Evolutionary conservation across 1,140 invertebrate genomes (phyloP), one percentile per base, ranked within the genome.

Genomic region (Hetaerina americana): DNA sequence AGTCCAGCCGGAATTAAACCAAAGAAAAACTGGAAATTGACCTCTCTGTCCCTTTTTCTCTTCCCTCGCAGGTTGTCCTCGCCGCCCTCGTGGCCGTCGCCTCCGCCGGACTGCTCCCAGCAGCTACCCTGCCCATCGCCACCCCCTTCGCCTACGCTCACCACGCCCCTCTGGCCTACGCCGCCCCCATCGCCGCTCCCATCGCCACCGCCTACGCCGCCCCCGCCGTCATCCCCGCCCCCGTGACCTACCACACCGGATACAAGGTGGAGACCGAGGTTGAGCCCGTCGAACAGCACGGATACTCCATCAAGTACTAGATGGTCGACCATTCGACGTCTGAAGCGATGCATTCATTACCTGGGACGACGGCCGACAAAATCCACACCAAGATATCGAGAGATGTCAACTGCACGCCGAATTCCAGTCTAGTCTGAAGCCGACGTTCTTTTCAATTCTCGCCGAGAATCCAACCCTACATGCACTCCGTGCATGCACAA

Each of bases 31-130:
- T n/a, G n/a, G n/a, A n/a, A n/a, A n/a, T n/a, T n/a, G n/a, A n/a
- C n/a, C 82, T 74, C 75, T 85, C 73, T 76, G 84, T 26, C 79
- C 82, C 71, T 74, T 85, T 73, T 84, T 80, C 73, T 73, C 78
- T 70, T 72, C 15, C 70, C 72, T 76, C 78, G 0, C 76, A 85
- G 84, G 79, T 85, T 76, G 76, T 84, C 72, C 78, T 86, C 75
- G 80, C 80, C 77, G 83, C 82, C 74, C 75, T 85, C 73, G 76
- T 84, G 27, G 80, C 83, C 71, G 75, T 85, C 73, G 84, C 80
- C 73, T 73, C 70, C 73, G 83, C 84, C 75, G 79, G 77, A 12
- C 78, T 79, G 22, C 72, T 75, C 6, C 74, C 74, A 12, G 76
- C 71, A 8, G 76, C 73, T 72, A 75, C 68, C 1, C 40, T 29